Conservation (phyloP, 2,113 vertebrate genomes). For the Colaptes auratus region DNA sequence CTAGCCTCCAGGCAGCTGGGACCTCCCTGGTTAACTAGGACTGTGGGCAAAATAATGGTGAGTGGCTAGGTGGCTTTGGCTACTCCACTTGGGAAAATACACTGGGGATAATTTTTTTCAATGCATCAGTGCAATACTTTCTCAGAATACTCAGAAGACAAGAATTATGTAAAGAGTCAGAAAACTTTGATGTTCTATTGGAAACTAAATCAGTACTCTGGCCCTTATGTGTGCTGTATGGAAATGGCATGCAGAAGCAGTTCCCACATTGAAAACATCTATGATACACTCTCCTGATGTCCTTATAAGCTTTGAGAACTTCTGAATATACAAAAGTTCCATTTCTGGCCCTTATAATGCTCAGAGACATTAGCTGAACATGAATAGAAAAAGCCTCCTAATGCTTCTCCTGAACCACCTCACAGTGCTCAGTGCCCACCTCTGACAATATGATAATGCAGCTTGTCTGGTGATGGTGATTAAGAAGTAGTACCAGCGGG, state of each 20-base stretch:
- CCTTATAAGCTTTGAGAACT: neutral
- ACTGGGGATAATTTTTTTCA: neutral
- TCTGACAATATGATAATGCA: neutral
- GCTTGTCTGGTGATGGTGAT: neutral
- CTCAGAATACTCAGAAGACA: neutral
- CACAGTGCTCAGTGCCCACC: neutral
- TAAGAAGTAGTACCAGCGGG: neutral
- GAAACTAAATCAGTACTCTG: neutral
- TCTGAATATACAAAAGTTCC: neutral
- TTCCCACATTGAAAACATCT: rapidly evolving
- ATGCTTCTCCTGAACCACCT: neutral
- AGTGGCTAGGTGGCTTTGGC: neutral
- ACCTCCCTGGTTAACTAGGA: too few relatives aligned
- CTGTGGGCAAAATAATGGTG: too few relatives aligned
- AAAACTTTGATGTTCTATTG: neutral
- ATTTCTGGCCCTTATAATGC: neutral
- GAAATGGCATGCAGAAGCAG: neutral
- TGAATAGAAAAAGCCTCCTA: neutral
- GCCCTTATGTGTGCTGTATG: too few relatives aligned
- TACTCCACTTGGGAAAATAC: neutral
- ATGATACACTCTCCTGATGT: neutral
- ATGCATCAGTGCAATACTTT: neutral
- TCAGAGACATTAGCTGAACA: neutral
- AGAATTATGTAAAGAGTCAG: neutral
- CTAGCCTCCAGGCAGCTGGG: too few relatives aligned